These are phyloP conservation scores for Bombus pyrosoma DNA, from an alignment of 1,140 invertebrate genomes.

Conservation along the genomic window DNA sequence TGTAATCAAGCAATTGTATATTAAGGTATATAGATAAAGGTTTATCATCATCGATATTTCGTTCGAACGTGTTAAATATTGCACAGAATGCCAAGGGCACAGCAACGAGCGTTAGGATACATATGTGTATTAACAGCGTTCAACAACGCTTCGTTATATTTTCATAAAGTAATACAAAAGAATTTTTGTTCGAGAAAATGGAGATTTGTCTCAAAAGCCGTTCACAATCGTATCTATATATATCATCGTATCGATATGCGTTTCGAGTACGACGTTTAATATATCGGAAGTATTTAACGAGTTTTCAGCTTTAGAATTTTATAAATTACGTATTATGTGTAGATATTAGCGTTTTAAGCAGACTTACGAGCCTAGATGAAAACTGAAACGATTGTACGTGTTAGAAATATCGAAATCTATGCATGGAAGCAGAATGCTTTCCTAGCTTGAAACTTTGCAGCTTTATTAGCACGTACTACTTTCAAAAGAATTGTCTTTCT, in stretches of 20 bases:
- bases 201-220: background rate
- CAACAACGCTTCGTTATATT: conserved; percentile 37
- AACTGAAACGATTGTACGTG: background rate
- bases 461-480: conserved; percentile 5
- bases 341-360: conserved; percentile 34
- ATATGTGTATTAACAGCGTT: conserved; percentile 10
- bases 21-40: conserved; percentile 35
- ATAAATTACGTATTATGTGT: conserved; percentile 38
- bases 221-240: background rate
- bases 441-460: conserved; percentile 16
- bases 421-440: background rate
- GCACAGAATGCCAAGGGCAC: conserved; percentile 32
- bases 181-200: background rate
- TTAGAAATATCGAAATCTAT: background rate
- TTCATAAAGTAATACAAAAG: conserved; percentile 24
- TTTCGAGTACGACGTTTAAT: conserved; percentile 13
- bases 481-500: conserved; percentile 17
- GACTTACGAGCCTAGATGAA: conserved; percentile 32
- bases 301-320: conserved; percentile 48
- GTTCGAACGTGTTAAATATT: conserved; percentile 37
- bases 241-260: background rate
- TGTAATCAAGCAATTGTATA: conserved; percentile 50
- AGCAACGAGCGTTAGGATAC: conserved; percentile 14
- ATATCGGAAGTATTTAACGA: conserved; percentile 4
- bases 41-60: conserved; percentile 40